Evolutionary conservation across 2,113 vertebrate species (phyloP), one percentile per base, ranked within the genome.

Genomic region (Morone chrysops): DNA sequence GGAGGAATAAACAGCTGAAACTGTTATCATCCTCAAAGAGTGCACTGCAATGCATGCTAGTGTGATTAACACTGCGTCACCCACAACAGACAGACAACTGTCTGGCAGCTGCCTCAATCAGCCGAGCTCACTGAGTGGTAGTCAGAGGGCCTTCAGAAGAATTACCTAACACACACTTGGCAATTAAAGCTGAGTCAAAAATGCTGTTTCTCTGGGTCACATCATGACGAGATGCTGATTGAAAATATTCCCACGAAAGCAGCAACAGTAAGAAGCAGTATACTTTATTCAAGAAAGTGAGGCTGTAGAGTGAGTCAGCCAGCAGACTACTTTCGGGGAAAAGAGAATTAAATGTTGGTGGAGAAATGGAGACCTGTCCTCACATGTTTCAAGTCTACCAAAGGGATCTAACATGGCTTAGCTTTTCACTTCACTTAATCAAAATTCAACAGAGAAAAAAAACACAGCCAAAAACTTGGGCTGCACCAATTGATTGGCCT

Each of bases 41-140:
- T 48, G 59, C 51, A 45, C 53, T 2, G 70, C 51, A 69, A 80
- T 53, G 73, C 78, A 63, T 51, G 77, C 45, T 75, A 20, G 59
- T 89, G 90, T 91, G 90, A 93, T 92, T 92, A 92, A 90, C 80
- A 75, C 80, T 86, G 90, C 4, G 70, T 91, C 91, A 82, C 82
- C 86, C 80, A 60, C 76, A 85, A 79, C 59, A 91, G 74, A 89
- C 84, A 91, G 88, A 90, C 85, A 88, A 88, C 83, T 87, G 87
- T 90, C 79, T 85, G 77, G 61, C 91, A 91, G 92, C 87, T 94
- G 94, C 80, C 69, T 85, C 76, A 0, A 81, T 69, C 65, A 70
- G 73, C 31, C 63, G 0, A 61, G 70, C 86, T 84, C 74, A 74
- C 4, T 17, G 67, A 83, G 84, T 56, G 13, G 54, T 53, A 84